These are phyloP conservation scores for Desoria tigrina DNA, from an alignment of 2,888 invertebrate species.

Conservation along the genomic window DNA sequence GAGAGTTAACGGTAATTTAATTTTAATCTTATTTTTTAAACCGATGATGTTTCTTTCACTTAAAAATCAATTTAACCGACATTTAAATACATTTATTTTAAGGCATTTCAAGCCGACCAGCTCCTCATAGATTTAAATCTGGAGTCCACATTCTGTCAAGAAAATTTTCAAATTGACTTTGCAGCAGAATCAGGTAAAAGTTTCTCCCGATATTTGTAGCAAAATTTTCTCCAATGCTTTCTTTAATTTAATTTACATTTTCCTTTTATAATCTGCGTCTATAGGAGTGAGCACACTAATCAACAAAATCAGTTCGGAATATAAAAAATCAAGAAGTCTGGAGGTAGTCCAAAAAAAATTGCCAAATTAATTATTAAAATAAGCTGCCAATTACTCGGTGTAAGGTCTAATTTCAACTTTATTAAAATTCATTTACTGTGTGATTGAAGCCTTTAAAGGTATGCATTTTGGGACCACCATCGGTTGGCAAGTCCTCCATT, in stretches of 20 bases:
- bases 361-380: no score
- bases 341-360: conserved; percentile 13
- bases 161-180: conserved; percentile 46
- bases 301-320: conserved; percentile 26
- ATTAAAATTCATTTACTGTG: no score
- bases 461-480: conserved; percentile 46
- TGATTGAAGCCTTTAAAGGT: conserved; percentile 44
- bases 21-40: neutral
- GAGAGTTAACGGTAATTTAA: conserved; percentile 35
- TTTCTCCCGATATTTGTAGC: neutral
- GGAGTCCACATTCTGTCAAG: conserved; percentile 44
- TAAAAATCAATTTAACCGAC: neutral
- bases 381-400: no score
- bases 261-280: neutral
- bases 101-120: conserved; percentile 51
- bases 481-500: conserved; percentile 47
- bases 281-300: conserved; percentile 30
- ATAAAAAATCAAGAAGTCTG: conserved; percentile 30
- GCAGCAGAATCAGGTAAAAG: conserved; percentile 30
- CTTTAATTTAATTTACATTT: neutral
- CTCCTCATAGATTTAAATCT: conserved; percentile 44
- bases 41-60: neutral
- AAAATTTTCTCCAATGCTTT: neutral
- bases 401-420: conserved; percentile 10
- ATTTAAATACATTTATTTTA: neutral